Conservation (phyloP, 2,797 vertebrate species). For the Rhynchonycteris naso region DNA sequence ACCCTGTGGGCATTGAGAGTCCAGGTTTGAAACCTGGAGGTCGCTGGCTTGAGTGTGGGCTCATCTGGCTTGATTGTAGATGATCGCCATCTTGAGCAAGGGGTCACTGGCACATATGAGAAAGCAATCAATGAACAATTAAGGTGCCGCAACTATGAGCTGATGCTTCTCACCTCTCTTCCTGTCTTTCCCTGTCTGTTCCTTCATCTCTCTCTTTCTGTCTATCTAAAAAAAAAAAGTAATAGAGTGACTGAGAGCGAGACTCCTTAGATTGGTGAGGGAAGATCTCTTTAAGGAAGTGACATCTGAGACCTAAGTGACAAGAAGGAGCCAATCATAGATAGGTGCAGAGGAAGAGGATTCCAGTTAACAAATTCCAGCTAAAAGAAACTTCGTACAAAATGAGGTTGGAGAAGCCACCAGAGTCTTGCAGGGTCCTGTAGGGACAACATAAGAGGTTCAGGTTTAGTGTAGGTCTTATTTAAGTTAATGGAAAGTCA, state of each 20-base stretch:
- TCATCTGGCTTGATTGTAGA: too few relatives aligned
- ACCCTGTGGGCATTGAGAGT: too few relatives aligned
- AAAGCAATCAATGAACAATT: too few relatives aligned
- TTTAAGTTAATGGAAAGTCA: conserved; percentile 35
- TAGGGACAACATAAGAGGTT: conserved; percentile 6
- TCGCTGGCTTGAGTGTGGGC: too few relatives aligned
- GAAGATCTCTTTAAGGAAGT: not conserved
- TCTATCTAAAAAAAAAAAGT: not conserved
- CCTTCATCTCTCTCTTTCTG: too few relatives aligned
- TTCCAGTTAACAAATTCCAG: not conserved
- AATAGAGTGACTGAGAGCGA: not conserved
- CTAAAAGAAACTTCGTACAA: conserved; percentile 35
- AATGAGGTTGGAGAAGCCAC: not conserved
- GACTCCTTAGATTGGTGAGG: not conserved
- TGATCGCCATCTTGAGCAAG: too few relatives aligned
- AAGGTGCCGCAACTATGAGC: too few relatives aligned
- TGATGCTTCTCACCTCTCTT: too few relatives aligned
- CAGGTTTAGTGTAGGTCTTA: conserved; percentile 45
- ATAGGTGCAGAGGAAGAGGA: not conserved
- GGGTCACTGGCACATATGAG: too few relatives aligned
- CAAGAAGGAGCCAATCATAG: not conserved
- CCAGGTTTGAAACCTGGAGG: too few relatives aligned
- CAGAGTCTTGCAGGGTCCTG: not conserved
- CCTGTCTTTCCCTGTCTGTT: too few relatives aligned
- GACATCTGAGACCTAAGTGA: conserved; percentile 23